Evolutionary conservation across 2,888 invertebrate species (phyloP).

Genomic region (Caenorhabditis sp.): DNA sequence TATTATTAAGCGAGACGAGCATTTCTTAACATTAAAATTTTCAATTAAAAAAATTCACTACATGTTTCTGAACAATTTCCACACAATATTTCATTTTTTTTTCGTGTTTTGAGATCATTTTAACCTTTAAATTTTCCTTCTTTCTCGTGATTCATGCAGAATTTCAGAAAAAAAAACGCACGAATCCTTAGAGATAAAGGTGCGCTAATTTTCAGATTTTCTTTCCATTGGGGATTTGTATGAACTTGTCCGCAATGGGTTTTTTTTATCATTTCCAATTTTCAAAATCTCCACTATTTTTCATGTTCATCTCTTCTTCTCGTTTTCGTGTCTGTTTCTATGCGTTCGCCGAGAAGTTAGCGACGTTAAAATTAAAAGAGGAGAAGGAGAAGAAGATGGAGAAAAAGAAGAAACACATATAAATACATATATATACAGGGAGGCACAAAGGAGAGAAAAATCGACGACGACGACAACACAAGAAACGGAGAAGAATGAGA

Average conservation of each 20-base stretch:
- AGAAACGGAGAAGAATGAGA: slow-evolving; percentile 3
- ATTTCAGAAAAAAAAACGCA: too few species aligned
- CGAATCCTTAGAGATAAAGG: too few species aligned
- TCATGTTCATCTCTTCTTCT: slow-evolving; percentile 1
- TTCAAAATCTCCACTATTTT: background rate
- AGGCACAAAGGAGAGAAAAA: slow-evolving; percentile 1
- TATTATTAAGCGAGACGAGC: too few species aligned
- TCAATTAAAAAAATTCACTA: too few species aligned
- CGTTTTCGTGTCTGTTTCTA: background rate
- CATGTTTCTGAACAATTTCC: too few species aligned
- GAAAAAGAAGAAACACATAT: slow-evolving; percentile 5
- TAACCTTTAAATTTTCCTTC: too few species aligned
- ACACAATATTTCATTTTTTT: too few species aligned
- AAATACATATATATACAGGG: background rate
- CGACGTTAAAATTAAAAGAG: slow-evolving; percentile 6
- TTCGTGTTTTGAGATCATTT: too few species aligned
- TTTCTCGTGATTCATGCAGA: too few species aligned
- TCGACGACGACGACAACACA: background rate
- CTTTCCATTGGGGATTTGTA: background rate
- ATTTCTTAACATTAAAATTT: too few species aligned
- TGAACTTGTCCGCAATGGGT: too few species aligned
- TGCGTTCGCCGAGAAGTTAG: slow-evolving; percentile 6
- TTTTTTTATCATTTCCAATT: background rate
- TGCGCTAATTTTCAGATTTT: background rate
- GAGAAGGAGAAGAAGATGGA: slow-evolving; percentile 9